These are phyloP conservation scores for Centropus unirufus DNA, from an alignment of 2,113 vertebrate species.

Conservation along the genomic window DNA sequence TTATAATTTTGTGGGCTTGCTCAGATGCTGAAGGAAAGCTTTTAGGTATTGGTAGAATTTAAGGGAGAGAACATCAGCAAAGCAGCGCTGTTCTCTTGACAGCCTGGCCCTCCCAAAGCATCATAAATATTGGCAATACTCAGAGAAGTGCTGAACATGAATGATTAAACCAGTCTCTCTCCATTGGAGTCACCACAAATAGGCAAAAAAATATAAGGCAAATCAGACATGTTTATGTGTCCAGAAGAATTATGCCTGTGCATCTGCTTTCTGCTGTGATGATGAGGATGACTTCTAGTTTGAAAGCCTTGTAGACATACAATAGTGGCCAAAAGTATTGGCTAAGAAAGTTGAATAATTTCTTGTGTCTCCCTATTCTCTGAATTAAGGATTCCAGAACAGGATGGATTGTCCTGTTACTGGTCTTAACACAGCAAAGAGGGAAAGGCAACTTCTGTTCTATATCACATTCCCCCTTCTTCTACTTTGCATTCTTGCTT, in stretches of 20 bases:
- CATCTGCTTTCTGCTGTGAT: background rate
- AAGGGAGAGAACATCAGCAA: background rate
- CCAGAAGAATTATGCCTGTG: background rate
- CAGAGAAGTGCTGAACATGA: background rate
- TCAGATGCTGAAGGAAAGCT: constrained; percentile 22
- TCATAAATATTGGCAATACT: background rate
- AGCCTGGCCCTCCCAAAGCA: background rate
- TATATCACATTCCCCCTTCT: background rate
- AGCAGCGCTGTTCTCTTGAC: background rate
- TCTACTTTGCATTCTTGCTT: background rate
- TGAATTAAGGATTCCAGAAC: background rate
- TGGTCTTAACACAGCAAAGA: background rate
- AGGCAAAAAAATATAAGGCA: background rate
- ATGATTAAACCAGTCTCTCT: background rate
- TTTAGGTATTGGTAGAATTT: background rate
- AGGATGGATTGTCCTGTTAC: background rate
- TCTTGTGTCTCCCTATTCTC: background rate
- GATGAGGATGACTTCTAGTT: background rate
- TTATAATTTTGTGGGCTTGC: constrained; percentile 37
- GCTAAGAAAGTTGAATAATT: background rate
- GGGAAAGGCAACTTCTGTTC: background rate
- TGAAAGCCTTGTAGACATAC: background rate
- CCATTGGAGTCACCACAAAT: no score
- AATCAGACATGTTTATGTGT: background rate
- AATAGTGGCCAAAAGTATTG: background rate